A percentile compares a stretch with the other conserved stretches of the same genome.
These are phyloP conservation scores for Labeo calbasu DNA, from an alignment of 2,797 vertebrate genomes.

Conservation along the genomic window DNA sequence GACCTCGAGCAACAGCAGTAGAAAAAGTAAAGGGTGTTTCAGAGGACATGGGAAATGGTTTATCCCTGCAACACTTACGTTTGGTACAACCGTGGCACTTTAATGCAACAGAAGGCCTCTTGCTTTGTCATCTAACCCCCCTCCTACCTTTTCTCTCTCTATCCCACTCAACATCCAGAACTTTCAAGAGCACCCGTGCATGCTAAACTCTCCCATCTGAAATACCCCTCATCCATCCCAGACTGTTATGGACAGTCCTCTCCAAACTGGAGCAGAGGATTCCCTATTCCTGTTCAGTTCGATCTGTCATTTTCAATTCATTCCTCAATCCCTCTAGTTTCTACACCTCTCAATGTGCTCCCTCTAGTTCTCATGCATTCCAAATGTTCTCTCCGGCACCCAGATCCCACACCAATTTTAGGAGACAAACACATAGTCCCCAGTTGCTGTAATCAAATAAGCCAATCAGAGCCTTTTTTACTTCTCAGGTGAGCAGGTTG, in stretches of 20 bases:
- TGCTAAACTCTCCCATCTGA: background rate
- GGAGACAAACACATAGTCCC: background rate
- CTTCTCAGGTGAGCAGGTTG: background rate
- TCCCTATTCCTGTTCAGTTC: conserved; percentile 4
- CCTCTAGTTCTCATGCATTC: conserved; percentile 50
- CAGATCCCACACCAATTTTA: conserved; percentile 42
- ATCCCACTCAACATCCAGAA: background rate
- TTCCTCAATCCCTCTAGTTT: conserved; percentile 30
- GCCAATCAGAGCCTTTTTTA: background rate
- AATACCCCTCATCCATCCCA: background rate
- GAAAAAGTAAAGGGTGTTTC: conserved; percentile 33
- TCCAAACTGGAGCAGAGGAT: background rate
- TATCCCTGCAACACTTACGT: conserved; percentile 63
- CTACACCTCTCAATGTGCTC: conserved; percentile 35
- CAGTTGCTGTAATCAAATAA: conserved; percentile 2
- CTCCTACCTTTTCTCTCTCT: conserved; percentile 56
- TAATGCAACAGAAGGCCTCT: conserved; percentile 52
- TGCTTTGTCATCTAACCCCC: conserved; percentile 53
- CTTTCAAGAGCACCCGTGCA: conserved; percentile 13
- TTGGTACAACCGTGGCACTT: conserved; percentile 61
- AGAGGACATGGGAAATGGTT: conserved; percentile 55
- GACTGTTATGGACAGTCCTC: background rate
- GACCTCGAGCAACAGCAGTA: conserved; percentile 31
- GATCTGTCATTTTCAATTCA: conserved; percentile 43
- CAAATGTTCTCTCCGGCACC: conserved; percentile 39